Evolutionary conservation across 1,140 invertebrate species (phyloP).

Genomic region (Bombus terrestris): DNA sequence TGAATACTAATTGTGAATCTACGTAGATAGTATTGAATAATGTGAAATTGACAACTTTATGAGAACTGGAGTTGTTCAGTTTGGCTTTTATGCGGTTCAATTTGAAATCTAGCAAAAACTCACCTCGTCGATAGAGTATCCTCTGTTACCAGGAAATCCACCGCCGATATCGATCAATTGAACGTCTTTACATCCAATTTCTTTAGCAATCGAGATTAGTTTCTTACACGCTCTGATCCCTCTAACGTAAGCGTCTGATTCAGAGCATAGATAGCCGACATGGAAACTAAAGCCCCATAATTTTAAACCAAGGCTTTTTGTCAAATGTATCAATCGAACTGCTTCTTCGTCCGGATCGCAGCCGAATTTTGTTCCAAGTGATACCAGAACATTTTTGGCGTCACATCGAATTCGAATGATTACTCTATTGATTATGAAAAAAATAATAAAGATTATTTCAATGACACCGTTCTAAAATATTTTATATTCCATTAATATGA

Average conservation of each 20-base stretch:
- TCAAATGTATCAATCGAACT: conserved; percentile 88
- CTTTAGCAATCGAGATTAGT: conserved; percentile 87
- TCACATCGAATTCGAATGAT: conserved; percentile 95
- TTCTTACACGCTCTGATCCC: conserved; percentile 86
- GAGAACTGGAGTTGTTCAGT: too few relatives aligned
- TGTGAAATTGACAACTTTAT: too few relatives aligned
- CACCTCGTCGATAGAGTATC: conserved; percentile 86
- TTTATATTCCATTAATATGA: neutral
- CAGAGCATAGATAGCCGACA: conserved; percentile 91
- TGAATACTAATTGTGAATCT: too few relatives aligned
- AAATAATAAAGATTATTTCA: neutral
- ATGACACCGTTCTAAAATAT: too few relatives aligned
- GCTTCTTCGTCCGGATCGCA: conserved; percentile 92
- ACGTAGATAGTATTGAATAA: too few relatives aligned
- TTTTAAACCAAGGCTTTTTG: conserved; percentile 87
- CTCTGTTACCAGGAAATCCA: conserved; percentile 89
- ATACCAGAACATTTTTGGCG: conserved; percentile 88
- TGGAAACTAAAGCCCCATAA: conserved; percentile 95
- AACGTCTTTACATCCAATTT: conserved; percentile 87
- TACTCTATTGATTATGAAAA: conserved; percentile 84
- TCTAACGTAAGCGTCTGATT: conserved; percentile 87
- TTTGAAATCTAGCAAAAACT: neutral
- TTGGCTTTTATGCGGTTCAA: too few relatives aligned
- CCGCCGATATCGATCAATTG: conserved; percentile 92
- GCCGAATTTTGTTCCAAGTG: conserved; percentile 96